phyloP scores from a whole-genome alignment of 2,113 vertebrate species.

The Chaetorhynchus papuensis region DNA sequence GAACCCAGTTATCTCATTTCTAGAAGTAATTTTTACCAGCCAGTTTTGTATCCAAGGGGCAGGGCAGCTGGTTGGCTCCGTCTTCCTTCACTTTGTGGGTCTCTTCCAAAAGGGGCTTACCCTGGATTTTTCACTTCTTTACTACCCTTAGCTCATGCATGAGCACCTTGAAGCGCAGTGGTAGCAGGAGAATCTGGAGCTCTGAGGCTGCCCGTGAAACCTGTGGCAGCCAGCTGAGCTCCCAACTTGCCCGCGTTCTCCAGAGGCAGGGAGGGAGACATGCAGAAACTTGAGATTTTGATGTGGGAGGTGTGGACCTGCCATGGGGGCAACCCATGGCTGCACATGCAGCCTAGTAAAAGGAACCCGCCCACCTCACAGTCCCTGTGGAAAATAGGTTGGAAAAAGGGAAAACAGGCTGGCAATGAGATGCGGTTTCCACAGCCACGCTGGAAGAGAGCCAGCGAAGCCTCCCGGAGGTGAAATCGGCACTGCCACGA shows the following conservation, averaged over 20 bases:
- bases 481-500: neutral
- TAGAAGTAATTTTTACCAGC: neutral
- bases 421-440: neutral
- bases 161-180: neutral
- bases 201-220: neutral
- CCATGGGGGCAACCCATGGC: neutral
- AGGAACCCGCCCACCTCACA: rapidly evolving
- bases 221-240: neutral
- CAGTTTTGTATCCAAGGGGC: rapidly evolving
- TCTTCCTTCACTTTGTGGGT: neutral
- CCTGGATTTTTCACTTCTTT: neutral
- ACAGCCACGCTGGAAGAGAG: neutral
- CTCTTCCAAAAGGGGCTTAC: neutral
- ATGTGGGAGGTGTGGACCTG: neutral
- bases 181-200: neutral
- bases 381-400: neutral
- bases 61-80: neutral
- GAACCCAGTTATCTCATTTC: neutral
- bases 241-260: rapidly evolving
- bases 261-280: neutral
- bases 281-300: neutral
- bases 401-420: neutral
- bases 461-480: neutral
- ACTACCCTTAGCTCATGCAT: neutral
- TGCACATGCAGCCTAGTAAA: neutral